Base-by-base conservation (phyloP, 2,113 vertebrate species). In the Terrapene triunguis region DNA sequence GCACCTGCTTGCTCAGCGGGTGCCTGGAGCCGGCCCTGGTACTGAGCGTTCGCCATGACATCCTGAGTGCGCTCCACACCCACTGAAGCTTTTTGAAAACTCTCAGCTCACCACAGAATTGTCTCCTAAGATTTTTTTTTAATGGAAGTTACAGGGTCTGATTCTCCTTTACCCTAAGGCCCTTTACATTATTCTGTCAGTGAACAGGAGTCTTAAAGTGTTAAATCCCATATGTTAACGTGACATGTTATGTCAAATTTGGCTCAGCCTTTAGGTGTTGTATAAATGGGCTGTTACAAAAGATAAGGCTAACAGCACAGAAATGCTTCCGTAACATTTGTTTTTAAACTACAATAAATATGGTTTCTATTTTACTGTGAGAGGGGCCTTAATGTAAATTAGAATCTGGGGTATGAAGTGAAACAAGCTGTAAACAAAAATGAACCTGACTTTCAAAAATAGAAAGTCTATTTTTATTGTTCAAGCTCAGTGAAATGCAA, bases 361-460 rank as follows among this genome's bases (percentile, higher is more conserved):
- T 81, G 51, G 79, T 69, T 96, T 92, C 82, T 92, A n/a, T 83
- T 94, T 88, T 50, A 82, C 38, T 25, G 5, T 91, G 53, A 95
- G 35, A 69, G n/a, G 65, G 65, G 10, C 35, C n/a, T 21, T 38
- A 72, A 10, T 38, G n/a, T 72, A 72, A 72, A 72, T 22, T 38
- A 72, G 65, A 72, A 72, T 38, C 35, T 72, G 65, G 65, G 22
- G n/a, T n/a, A 72, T 72, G 65, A 72, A 72, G 65, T 72, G n/a
- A 72, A 72, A 72, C 35, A 21, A 38, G 65, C n/a, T 72, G 9
- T 9, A 72, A n/a, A 22, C 17, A 55, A 86, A 91, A 94, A 85
- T n/a, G 85, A 76, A 91, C 93, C 59, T 82, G 59, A 74, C 76
- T 93, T 95, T 89, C 82, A 85, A 47, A 95, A 93, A 76, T 9